Evolutionary conservation across 1,140 invertebrate genomes (phyloP).

Genomic region (Lepeophtheirus salmonis): DNA sequence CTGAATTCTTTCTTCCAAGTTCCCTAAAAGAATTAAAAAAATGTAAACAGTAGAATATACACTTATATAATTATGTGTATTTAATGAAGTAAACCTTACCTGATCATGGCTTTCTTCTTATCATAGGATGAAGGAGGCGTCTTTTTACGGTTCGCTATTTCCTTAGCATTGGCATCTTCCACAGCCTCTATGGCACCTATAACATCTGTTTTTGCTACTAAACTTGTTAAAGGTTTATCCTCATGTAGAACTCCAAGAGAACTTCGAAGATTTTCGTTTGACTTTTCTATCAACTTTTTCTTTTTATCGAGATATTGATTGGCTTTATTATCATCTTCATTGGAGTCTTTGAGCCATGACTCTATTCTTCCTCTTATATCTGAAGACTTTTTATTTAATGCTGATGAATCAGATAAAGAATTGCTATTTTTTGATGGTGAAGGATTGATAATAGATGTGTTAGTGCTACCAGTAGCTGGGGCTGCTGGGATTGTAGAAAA

Average conservation of each 20-base stretch:
- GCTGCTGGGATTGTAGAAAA: background rate
- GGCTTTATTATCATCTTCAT: conserved; percentile 49
- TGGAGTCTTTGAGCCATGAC: conserved; percentile 68
- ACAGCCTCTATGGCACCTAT: conserved; percentile 64
- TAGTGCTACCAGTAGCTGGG: background rate
- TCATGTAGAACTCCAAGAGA: conserved; percentile 46
- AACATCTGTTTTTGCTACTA: conserved; percentile 58
- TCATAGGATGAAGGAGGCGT: conserved; percentile 14
- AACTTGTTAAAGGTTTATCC: conserved; percentile 40
- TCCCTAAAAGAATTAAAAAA: conserved; percentile 13
- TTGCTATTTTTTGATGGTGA: background rate
- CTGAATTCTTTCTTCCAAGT: conserved; percentile 17
- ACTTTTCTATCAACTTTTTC: conserved; percentile 19
- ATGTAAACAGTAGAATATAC: background rate
- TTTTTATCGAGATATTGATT: conserved; percentile 20
- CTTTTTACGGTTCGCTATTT: conserved; percentile 16
- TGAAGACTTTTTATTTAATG: background rate
- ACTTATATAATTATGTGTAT: background rate
- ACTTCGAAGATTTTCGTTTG: conserved; percentile 22
- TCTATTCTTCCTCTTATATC: conserved; percentile 37
- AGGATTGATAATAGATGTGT: background rate
- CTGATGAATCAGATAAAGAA: too few relatives aligned
- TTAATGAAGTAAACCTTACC: background rate
- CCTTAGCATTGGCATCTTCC: conserved; percentile 32
- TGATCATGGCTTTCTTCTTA: conserved; percentile 3